Evolutionary conservation across 1,140 invertebrate species (phyloP), one percentile per base, ranked within the genome.

Genomic region (Neoseiulus cucumeris): DNA sequence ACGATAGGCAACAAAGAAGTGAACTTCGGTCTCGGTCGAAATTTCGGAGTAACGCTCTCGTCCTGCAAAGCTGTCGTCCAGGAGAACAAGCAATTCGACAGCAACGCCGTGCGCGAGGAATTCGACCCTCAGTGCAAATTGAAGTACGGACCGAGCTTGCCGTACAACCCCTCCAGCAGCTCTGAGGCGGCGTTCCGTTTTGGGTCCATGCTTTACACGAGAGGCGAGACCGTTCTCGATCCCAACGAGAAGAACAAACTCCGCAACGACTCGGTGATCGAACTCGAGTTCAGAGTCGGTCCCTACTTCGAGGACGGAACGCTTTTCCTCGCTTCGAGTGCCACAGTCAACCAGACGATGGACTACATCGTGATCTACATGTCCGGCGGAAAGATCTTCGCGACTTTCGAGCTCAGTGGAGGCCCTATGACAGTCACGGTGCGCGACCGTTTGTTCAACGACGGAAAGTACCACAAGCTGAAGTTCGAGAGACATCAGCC

Each of bases 391-490:
- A 25, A 12, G 22, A 25, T 59, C 9, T 29, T 29, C 14, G 51
- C 51, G 6, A 25, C 51, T 18, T 59, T 59, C 9, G 51, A 59
- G 6, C 22, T 59, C 14, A 25, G 51, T 20, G 33, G 12, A 25
- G 51, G 51, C 14, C 14, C 51, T 2, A 17, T 59, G 14, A 25
- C 22, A n/a, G 51, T 33, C 12, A 33, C 25, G 22, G 22, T 59
- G 14, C 51, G 14, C 51, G 33, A 2, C 1, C 51, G 51, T 33
- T 25, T 59, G 17, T 59, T 18, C 22, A 59, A 59, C 51, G 51
- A 59, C 33, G 51, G 51, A 25, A n/a, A 59, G 22, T 59, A 59
- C 22, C 51, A 59, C 51, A 1, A 59, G 22, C 51, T 59, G 51
- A 59, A 25, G 33, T 25, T 59, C 12, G 51, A 59, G 22, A 25